Percentiles rank a stretch among this genome's conserved stretches.
These are phyloP conservation scores for Zapornia atra DNA, from an alignment of 2,113 vertebrate genomes.

Conservation along the genomic window DNA sequence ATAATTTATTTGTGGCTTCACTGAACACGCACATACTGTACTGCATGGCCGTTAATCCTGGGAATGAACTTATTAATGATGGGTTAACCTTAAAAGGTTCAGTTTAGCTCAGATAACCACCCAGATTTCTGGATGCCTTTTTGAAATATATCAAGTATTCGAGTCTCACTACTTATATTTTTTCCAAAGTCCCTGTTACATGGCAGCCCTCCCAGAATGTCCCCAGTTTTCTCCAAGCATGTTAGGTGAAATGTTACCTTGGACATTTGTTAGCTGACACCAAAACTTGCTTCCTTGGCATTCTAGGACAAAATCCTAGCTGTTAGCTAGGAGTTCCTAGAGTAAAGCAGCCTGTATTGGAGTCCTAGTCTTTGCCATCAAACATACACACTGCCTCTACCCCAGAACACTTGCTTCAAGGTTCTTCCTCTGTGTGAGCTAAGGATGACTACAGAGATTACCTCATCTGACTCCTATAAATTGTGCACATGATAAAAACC, in stretches of 20 bases:
- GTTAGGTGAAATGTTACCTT: background rate
- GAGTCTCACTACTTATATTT: background rate
- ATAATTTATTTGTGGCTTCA: constrained; percentile 69
- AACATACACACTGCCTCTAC: background rate
- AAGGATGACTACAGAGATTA: background rate
- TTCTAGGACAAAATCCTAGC: background rate
- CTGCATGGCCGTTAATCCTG: constrained; percentile 48
- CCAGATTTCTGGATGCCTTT: constrained; percentile 46
- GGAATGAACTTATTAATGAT: constrained; percentile 68
- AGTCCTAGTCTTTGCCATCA: background rate
- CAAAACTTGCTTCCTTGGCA: background rate
- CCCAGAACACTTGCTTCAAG: background rate
- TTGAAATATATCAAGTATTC: constrained; percentile 12
- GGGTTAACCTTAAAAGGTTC: constrained; percentile 37
- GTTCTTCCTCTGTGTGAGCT: background rate
- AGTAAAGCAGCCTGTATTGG: background rate
- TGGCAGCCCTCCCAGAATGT: background rate
- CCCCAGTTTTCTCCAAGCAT: background rate
- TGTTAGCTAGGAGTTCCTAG: background rate
- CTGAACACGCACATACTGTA: constrained; percentile 50
- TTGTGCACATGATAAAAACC: background rate
- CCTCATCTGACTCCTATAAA: background rate
- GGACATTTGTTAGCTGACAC: background rate
- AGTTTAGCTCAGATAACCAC: constrained; percentile 61
- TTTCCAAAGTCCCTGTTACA: background rate